Percentiles rank a stretch among this genome's conserved stretches.
phyloP scores from a whole-genome alignment of 2,113 vertebrate species.

The Grantiella picta region DNA sequence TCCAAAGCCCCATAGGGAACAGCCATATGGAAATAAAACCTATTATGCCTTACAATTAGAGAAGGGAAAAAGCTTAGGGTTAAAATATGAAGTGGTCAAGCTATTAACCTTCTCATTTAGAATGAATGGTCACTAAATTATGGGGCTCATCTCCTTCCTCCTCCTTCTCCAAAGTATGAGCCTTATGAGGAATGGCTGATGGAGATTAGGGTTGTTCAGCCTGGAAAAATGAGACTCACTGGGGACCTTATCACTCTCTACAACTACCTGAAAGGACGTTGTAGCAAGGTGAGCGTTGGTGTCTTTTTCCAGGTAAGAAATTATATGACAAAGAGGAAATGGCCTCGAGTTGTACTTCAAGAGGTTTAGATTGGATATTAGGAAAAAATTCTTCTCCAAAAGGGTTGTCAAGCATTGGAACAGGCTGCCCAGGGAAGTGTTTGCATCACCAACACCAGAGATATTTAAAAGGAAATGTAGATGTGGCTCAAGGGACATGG shows the following conservation, averaged over 20 bases:
- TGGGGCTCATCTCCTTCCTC: not conserved
- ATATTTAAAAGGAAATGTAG: not conserved
- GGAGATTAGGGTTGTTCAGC: not conserved
- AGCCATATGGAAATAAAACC: not conserved
- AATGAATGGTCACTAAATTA: slow-evolving; percentile 54
- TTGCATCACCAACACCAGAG: not conserved
- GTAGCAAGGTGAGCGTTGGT: not conserved
- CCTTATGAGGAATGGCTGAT: slow-evolving; percentile 42
- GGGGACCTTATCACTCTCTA: not conserved
- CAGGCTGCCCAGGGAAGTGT: not conserved
- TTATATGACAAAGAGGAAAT: not conserved
- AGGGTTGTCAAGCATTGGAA: not conserved
- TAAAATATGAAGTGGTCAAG: slow-evolving; percentile 32
- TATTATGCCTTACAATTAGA: not conserved
- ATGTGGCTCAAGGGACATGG: not conserved
- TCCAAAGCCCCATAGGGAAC: not conserved
- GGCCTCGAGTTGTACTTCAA: not conserved
- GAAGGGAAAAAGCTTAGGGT: not conserved
- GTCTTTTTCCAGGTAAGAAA: not conserved
- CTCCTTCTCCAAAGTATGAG: slow-evolving; percentile 12
- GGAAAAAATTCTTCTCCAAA: not conserved
- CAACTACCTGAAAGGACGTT: not conserved
- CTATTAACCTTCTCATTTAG: slow-evolving; percentile 55
- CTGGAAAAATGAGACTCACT: not conserved
- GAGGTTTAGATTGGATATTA: not conserved